Conservation (phyloP, 2,888 invertebrate genomes). For the Seira ritae region DNA sequence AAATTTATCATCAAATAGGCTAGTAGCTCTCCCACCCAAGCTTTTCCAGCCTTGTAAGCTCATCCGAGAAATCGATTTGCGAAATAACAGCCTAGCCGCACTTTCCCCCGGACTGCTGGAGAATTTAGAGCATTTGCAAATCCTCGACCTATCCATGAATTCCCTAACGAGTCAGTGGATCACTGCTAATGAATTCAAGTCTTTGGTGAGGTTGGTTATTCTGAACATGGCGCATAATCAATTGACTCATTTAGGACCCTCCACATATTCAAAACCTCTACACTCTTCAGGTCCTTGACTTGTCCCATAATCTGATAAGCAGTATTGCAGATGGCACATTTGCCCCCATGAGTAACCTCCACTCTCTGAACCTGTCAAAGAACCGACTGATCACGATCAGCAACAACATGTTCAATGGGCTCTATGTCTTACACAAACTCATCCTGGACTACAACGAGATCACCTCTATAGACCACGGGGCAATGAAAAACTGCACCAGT, state of each 20-base stretch:
- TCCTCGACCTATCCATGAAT: slow-evolving; percentile 85
- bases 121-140: slow-evolving; percentile 82
- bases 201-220: slow-evolving; percentile 84
- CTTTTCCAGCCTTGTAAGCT: slow-evolving; percentile 85
- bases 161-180: slow-evolving; percentile 87
- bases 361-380: slow-evolving; percentile 84
- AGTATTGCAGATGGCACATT: slow-evolving; percentile 84
- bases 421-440: slow-evolving; percentile 84
- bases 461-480: slow-evolving; percentile 82
- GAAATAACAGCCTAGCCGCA: slow-evolving; percentile 86
- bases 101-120: slow-evolving; percentile 86
- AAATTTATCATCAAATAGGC: slow-evolving; percentile 87
- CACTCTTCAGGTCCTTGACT: slow-evolving; percentile 83
- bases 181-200: slow-evolving; percentile 86
- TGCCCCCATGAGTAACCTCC: slow-evolving; percentile 85
- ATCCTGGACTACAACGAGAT: slow-evolving; percentile 86
- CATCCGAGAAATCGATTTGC: slow-evolving; percentile 84
- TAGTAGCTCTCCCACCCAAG: slow-evolving; percentile 86
- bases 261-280: slow-evolving; percentile 85
- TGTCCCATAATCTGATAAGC: slow-evolving; percentile 83
- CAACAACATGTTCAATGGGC: slow-evolving; percentile 83
- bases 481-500: slow-evolving; percentile 87
- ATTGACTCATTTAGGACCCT: slow-evolving; percentile 83
- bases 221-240: slow-evolving; percentile 86
- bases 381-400: slow-evolving; percentile 84